phyloP scores from a whole-genome alignment of 2,888 invertebrate species.

The Noctua pronuba region DNA sequence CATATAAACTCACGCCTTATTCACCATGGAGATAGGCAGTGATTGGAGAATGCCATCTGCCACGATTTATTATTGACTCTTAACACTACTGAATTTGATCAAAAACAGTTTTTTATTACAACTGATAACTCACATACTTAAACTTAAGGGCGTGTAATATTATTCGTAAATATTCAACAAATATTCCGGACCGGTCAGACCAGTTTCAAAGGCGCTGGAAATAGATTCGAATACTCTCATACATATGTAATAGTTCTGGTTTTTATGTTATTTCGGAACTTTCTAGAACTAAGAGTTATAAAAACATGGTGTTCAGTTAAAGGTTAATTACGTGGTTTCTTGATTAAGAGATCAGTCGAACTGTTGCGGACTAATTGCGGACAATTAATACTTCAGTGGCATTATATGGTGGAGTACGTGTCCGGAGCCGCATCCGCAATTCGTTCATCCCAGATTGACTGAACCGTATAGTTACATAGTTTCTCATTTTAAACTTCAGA shows the following conservation, averaged over 20 bases:
- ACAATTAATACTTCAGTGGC: neutral
- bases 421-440: neutral
- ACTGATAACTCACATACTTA: neutral
- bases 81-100: neutral
- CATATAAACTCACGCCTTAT: neutral
- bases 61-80: neutral
- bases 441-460: neutral
- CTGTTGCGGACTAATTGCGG: neutral
- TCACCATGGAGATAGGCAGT: neutral
- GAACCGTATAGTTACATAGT: neutral
- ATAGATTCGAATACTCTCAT: constrained; percentile 23
- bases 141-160: neutral
- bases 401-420: neutral
- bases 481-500: neutral
- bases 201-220: constrained; percentile 15
- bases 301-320: neutral
- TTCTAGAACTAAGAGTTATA: neutral
- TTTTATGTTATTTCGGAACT: constrained; percentile 5
- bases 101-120: neutral
- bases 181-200: constrained; percentile 2
- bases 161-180: neutral
- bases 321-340: neutral
- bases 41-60: neutral
- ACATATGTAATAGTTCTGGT: constrained; percentile 1
- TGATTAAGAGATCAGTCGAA: neutral